Conservation (phyloP, 2,888 invertebrate genomes). For the Ophonus ardosiacus region DNA sequence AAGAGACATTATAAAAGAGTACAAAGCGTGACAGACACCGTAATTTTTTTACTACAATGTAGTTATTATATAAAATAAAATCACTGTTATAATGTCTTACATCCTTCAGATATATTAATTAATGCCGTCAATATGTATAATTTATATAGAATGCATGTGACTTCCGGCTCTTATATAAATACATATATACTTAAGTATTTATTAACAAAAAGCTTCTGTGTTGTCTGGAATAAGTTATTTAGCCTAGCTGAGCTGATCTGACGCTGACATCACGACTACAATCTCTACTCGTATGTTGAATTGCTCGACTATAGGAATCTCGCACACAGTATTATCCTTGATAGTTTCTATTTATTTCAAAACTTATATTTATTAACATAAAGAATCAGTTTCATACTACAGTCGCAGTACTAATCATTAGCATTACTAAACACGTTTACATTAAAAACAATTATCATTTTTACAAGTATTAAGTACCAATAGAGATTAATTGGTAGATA, state of each 20-base stretch:
- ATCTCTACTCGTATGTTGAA: background rate
- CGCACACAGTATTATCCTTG: background rate
- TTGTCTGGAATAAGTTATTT: slow-evolving; percentile 50
- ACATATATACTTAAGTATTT: slow-evolving; percentile 55
- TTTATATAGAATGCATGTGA: slow-evolving; percentile 58
- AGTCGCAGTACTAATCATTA: background rate
- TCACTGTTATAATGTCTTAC: slow-evolving; percentile 59
- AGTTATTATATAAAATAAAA: slow-evolving; percentile 55
- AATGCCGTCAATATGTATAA: slow-evolving; percentile 51
- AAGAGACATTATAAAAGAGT: slow-evolving; percentile 42
- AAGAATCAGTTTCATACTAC: background rate
- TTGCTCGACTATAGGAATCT: background rate
- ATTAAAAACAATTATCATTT: background rate
- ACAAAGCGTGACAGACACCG: slow-evolving; percentile 34
- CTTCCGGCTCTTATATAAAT: slow-evolving; percentile 55
- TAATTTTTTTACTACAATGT: slow-evolving; percentile 48
- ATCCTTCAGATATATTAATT: slow-evolving; percentile 60
- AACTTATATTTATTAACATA: background rate
- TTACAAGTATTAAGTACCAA: background rate
- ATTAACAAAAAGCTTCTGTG: slow-evolving; percentile 54
- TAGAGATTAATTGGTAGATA: background rate
- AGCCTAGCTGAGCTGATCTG: background rate
- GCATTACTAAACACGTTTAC: background rate
- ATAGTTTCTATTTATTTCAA: background rate
- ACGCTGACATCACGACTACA: slow-evolving; percentile 24